A percentile compares a stretch with the other conserved stretches of the same genome.
phyloP scores from a whole-genome alignment of 92 coral and sea anemone species.

The Palythoa grandis region DNA sequence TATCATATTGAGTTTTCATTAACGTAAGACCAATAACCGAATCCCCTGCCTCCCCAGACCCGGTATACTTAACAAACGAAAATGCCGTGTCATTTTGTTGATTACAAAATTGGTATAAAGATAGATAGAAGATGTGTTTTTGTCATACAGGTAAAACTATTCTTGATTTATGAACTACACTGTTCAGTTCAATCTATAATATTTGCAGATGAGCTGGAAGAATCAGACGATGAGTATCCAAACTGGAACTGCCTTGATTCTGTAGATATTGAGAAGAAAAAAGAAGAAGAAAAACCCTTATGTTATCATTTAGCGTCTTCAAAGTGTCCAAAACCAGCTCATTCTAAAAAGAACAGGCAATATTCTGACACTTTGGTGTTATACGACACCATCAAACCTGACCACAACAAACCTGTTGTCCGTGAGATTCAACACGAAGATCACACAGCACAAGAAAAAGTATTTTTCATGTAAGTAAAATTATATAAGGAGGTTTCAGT shows the following conservation, averaged over 20 bases:
- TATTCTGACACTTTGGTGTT: background rate
- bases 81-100: too few relatives aligned
- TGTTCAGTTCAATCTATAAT: background rate
- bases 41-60: too few relatives aligned
- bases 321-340: background rate
- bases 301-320: background rate
- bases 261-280: background rate
- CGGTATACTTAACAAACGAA: too few relatives aligned
- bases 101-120: too few relatives aligned
- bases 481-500: background rate
- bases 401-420: background rate
- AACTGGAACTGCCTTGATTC: constrained; percentile 18
- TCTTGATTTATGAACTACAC: background rate
- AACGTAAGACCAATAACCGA: too few relatives aligned
- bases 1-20: too few relatives aligned
- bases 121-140: too few relatives aligned
- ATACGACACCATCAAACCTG: background rate
- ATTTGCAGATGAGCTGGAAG: constrained; percentile 27
- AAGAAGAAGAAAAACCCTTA: background rate
- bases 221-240: constrained; percentile 36
- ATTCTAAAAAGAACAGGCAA: background rate
- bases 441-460: background rate
- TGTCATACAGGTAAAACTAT: too few relatives aligned
- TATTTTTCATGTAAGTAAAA: background rate
- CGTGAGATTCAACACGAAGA: background rate